Conservation (phyloP, 2,797 vertebrate species). For the Muscicapa striata region DNA sequence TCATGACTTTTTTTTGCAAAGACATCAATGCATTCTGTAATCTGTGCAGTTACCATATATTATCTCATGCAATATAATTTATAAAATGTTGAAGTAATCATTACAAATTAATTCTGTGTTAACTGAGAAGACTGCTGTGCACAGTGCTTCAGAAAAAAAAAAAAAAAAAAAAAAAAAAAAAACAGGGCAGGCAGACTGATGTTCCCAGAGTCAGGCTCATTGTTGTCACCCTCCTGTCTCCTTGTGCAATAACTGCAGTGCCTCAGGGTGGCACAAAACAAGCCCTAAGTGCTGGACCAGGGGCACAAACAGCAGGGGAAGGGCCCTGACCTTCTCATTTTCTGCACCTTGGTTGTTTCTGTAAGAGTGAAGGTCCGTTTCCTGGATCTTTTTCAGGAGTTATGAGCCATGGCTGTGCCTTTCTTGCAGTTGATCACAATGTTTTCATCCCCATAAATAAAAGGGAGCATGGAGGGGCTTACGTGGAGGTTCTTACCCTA, state of each 20-base stretch:
- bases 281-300: fast-evolving
- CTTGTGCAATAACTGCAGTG: neutral
- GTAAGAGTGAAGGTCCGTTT: neutral
- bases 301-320: neutral
- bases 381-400: neutral
- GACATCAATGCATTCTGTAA: conserved; percentile 44
- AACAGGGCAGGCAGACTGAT: neutral
- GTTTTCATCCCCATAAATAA: neutral
- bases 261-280: neutral
- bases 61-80: conserved; percentile 62
- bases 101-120: conserved; percentile 58
- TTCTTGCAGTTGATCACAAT: neutral
- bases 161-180: neutral
- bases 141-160: neutral
- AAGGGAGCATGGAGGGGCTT: fast-evolving
- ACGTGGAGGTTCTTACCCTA: fast-evolving
- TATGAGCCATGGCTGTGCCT: neutral
- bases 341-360: neutral
- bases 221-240: neutral
- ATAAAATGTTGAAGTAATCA: conserved; percentile 57
- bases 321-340: neutral
- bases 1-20: conserved; percentile 43
- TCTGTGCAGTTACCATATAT: conserved; percentile 44
- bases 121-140: conserved; percentile 14
- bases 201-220: neutral